Base-by-base conservation (phyloP, 2,888 invertebrate species). In the Melikaiella ostensackeni region DNA sequence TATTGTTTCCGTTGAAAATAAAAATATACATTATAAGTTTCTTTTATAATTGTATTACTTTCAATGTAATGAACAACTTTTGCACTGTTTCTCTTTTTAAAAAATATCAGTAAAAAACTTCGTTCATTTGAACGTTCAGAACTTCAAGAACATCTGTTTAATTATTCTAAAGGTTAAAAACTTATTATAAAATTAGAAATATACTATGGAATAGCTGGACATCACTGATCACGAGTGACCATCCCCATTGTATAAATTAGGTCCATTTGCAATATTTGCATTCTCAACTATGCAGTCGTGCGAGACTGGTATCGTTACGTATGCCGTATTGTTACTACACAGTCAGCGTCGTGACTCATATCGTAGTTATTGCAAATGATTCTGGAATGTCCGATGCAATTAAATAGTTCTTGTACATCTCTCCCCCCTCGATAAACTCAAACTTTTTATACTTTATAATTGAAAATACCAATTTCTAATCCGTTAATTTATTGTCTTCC, bases 311-410 rank as follows among this genome's bases (percentile, higher is more conserved):
- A 66, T 46, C 9, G 57, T 57, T 30, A 70, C 24, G 42, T 66
- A 46, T 66, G 19, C 46, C 30, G 46, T 46, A 27, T 66, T 42
- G 42, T 66, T 66, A 42, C 42, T 16, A 27, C 24, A 42, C 42
- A 66, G 42, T 66, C 66, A 66, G 66, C 46, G 50, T 2, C 70
- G 19, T 70, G 70, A 70, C 70, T 70, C 70, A 70, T 46, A 66
- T 42, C 46, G 13, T 42, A 66, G 66, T 70, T 70, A 70, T 70
- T 70, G 70, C 70, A 50, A 70, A 70, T 50, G 46, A 70, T 70
- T n/a, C 50, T 50, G 70, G 70, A 70, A 70, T 70, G 70, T 57
- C 50, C 24, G 46, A 27, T 50, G 50, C 46, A 70, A 70, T 70
- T 70, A 70, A 70, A 50, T 50, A 70, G 8, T 66, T 66, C 13